These are phyloP conservation scores for Eupeodes latifasciatus DNA, from an alignment of 2,888 invertebrate genomes.

Conservation along the genomic window DNA sequence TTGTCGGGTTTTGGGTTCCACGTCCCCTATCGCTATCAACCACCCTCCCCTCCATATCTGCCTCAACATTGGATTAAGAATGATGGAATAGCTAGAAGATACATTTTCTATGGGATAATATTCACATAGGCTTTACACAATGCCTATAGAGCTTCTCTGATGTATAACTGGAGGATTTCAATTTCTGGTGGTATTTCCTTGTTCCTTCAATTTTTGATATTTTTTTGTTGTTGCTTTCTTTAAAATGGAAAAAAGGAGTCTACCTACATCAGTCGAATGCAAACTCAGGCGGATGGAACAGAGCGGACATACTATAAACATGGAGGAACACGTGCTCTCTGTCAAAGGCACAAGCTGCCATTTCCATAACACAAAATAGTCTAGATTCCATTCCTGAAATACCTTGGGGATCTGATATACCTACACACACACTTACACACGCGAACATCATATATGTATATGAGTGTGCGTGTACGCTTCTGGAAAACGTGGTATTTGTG, in stretches of 20 bases:
- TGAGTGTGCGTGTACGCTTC: neutral
- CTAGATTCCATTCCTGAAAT: slow-evolving; percentile 61
- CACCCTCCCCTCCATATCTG: neutral
- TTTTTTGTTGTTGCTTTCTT: neutral
- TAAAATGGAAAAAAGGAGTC: slow-evolving; percentile 18
- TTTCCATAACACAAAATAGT: slow-evolving; percentile 51
- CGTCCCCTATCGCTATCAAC: neutral
- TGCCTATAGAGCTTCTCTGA: neutral
- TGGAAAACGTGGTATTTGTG: neutral
- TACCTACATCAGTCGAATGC: slow-evolving; percentile 21
- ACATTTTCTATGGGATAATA: slow-evolving; percentile 22
- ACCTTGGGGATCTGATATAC: slow-evolving; percentile 38
- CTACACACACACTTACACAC: too few species aligned
- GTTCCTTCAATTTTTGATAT: slow-evolving; percentile 2
- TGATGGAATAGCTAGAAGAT: slow-evolving; percentile 26
- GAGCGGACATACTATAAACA: slow-evolving; percentile 26
- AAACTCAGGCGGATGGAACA: slow-evolving; percentile 35
- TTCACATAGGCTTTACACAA: slow-evolving; percentile 23
- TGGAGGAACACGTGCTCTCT: slow-evolving; percentile 57
- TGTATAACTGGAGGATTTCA: slow-evolving; percentile 31
- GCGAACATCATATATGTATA: neutral
- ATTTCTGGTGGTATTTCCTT: slow-evolving; percentile 42
- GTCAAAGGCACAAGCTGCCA: slow-evolving; percentile 62
- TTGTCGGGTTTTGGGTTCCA: slow-evolving; percentile 11
- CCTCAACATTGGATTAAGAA: slow-evolving; percentile 9